Conservation (phyloP, 2,797 vertebrate species). For the Pampus argenteus region DNA sequence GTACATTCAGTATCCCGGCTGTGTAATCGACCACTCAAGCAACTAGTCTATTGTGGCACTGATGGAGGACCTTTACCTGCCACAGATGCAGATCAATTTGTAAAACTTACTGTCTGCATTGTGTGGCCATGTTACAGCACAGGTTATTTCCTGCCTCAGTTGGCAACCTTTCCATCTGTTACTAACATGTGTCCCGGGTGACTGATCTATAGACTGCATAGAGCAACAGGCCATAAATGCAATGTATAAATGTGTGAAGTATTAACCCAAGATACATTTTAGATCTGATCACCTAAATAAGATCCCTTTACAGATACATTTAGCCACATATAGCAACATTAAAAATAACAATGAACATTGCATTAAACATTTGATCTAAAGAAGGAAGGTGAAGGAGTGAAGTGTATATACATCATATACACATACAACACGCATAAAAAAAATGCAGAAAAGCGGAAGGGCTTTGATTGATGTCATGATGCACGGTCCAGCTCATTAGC, state of each 20-base stretch:
- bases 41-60: conserved; percentile 8
- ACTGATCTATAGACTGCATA: conserved; percentile 13
- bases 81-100: conserved; percentile 23
- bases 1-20: conserved; percentile 25
- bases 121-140: background rate
- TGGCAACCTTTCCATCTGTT: conserved; percentile 31
- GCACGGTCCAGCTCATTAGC: background rate
- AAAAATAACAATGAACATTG: background rate
- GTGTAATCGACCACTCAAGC: conserved; percentile 26
- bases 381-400: background rate
- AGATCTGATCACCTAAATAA: background rate
- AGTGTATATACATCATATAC: background rate
- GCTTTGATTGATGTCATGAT: conserved; percentile 19
- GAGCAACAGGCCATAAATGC: conserved; percentile 14
- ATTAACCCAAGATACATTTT: background rate
- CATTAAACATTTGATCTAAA: background rate
- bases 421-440: background rate
- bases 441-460: background rate
- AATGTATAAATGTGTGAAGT: conserved; percentile 36
- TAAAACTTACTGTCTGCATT: conserved; percentile 12
- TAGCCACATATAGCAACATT: background rate
- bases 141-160: conserved; percentile 1
- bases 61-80: background rate
- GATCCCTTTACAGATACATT: background rate
- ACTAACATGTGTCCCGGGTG: conserved; percentile 15